Evolutionary conservation across 2,888 invertebrate species (phyloP).

Genomic region (Caenorhabditis virilis): DNA sequence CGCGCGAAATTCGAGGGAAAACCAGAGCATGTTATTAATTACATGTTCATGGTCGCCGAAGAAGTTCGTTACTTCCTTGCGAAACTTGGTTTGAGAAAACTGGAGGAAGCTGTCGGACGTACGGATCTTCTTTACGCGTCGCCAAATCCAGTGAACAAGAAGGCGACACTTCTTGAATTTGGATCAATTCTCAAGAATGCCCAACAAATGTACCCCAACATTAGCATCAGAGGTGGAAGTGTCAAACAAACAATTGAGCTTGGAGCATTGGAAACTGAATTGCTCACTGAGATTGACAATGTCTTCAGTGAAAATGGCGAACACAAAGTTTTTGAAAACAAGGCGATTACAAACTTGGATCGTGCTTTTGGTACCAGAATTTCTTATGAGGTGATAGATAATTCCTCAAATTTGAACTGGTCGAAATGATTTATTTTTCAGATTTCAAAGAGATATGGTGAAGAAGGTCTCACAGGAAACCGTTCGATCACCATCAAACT

Average conservation of each 20-base stretch:
- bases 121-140: constrained; percentile 84
- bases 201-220: constrained; percentile 84
- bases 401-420: background rate
- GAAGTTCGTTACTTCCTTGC: constrained; percentile 91
- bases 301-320: constrained; percentile 58
- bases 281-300: constrained; percentile 46
- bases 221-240: constrained; percentile 86
- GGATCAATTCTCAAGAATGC: constrained; percentile 86
- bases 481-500: constrained; percentile 80
- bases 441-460: constrained; percentile 64
- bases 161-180: constrained; percentile 85
- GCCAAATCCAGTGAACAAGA: constrained; percentile 77
- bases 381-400: constrained; percentile 78
- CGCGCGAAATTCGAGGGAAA: constrained; percentile 95
- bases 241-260: constrained; percentile 74
- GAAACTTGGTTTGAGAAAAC: constrained; percentile 81
- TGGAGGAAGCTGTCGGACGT: constrained; percentile 49
- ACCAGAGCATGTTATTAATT: constrained; percentile 96
- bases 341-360: constrained; percentile 87
- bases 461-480: constrained; percentile 57
- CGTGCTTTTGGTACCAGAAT: constrained; percentile 91
- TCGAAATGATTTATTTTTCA: constrained; percentile 21
- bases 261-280: constrained; percentile 54
- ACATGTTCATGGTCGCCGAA: constrained; percentile 94
- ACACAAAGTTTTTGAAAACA: constrained; percentile 74